Base-by-base conservation (phyloP, 1,140 invertebrate species). In the Drosophila seguyi region DNA sequence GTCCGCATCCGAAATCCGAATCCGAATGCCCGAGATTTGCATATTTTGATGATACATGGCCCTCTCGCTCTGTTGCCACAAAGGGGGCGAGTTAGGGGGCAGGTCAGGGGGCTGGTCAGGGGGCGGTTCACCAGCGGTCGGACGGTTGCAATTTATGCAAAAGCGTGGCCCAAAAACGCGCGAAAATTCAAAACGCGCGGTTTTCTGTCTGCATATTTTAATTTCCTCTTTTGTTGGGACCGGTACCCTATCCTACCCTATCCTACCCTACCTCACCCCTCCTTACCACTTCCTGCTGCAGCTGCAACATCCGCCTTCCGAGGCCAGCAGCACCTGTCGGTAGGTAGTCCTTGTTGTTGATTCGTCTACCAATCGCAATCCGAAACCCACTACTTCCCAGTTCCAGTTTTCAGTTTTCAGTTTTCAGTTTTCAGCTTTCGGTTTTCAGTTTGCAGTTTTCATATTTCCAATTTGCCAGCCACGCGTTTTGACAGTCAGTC, bases 151-250 rank as follows among this genome's bases (percentile, higher is more conserved):
- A 87, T 87, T 81, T 88, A 88, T 88, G 84, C 84, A 80, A 84
- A 84, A 65, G 68, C 81, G 80, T 69, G 67, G 81, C 72, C 80
- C 52, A 79, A 87, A 86, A 79, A 77, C 77, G 77, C 84, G 85
- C 85, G 77, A 88, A 88, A 88, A 88, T 88, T 88, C 84, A 88
- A 88, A 88, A 90, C 84, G 84, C 82, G 82, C 73, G 84, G 85
- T 88, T 88, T 88, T 88, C 65, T 73, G 77, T 84, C 68, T 78
- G 84, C 84, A 88, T 88, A 88, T 88, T 88, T 88, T 88, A 88
- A 88, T 88, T 88, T 88, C 84, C 84, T 88, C 85, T 88, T 88
- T 87, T 87, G 80, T 88, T 63, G 69, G 75, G 58, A 6, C 10
- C n/a, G n/a, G n/a, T 25, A 2, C 25, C 25, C 25, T 25, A n/a